phyloP scores from a whole-genome alignment of 92 coral and sea anemone species.

The Bergia sp. region DNA sequence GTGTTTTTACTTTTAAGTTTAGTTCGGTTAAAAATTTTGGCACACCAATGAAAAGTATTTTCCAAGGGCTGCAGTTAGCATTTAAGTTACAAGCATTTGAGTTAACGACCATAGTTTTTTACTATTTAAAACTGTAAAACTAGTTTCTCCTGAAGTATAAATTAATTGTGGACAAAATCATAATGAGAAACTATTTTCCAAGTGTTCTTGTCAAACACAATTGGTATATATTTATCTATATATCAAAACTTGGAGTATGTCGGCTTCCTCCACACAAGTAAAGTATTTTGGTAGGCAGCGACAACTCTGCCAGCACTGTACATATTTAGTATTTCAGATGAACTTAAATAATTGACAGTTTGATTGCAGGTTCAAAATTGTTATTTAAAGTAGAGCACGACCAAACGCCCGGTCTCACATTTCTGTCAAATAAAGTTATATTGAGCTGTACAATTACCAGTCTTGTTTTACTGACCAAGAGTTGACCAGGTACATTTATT shows the following conservation, averaged over 20 bases:
- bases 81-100: no score
- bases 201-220: background rate
- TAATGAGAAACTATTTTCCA: no score
- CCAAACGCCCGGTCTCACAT: background rate
- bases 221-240: background rate
- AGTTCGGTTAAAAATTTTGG: no score
- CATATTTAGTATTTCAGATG: background rate
- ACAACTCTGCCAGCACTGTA: background rate
- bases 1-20: background rate
- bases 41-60: no score
- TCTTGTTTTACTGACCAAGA: background rate
- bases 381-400: background rate
- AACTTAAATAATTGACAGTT: background rate
- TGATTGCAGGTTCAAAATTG: background rate
- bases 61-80: no score
- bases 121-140: background rate
- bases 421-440: background rate
- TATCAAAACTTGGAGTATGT: background rate
- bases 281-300: background rate
- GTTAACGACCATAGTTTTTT: background rate
- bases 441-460: background rate
- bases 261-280: background rate
- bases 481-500: background rate
- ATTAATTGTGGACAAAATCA: background rate
- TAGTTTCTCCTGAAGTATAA: background rate